Conservation (phyloP, 2,797 vertebrate species). For the Bufotes viridis region DNA sequence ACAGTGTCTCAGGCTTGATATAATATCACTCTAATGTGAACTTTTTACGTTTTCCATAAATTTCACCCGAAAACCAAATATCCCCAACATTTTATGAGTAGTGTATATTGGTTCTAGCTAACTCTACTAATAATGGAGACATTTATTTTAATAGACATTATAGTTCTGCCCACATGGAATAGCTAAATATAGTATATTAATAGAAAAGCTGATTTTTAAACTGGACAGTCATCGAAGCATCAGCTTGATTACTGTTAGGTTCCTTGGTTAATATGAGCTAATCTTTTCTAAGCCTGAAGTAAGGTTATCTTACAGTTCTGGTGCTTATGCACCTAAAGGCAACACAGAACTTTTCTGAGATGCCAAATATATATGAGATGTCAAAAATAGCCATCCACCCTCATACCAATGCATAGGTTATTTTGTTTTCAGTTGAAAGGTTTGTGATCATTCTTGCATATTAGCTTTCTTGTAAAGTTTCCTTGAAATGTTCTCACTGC, state of each 20-base stretch:
- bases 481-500: not conserved
- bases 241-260: not conserved
- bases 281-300: not conserved
- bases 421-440: not conserved
- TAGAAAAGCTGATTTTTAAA: not conserved
- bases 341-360: not conserved
- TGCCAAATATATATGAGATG: no score
- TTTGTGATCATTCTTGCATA: not conserved
- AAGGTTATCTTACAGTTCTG: not conserved
- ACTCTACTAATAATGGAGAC: no score
- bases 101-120: no score
- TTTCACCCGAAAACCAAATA: no score
- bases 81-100: no score
- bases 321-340: not conserved
- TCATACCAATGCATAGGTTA: not conserved
- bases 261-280: not conserved
- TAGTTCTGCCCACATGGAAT: no score
- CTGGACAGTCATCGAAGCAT: not conserved
- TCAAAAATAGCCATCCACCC: not conserved
- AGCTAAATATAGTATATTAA: not conserved
- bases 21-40: no score
- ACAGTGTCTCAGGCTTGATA: no score
- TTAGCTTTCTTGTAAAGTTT: constrained; percentile 25
- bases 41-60: no score
- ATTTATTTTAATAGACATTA: not conserved